These are phyloP conservation scores for Corythaeola cristata DNA, from an alignment of 2,113 vertebrate genomes.

Conservation along the genomic window DNA sequence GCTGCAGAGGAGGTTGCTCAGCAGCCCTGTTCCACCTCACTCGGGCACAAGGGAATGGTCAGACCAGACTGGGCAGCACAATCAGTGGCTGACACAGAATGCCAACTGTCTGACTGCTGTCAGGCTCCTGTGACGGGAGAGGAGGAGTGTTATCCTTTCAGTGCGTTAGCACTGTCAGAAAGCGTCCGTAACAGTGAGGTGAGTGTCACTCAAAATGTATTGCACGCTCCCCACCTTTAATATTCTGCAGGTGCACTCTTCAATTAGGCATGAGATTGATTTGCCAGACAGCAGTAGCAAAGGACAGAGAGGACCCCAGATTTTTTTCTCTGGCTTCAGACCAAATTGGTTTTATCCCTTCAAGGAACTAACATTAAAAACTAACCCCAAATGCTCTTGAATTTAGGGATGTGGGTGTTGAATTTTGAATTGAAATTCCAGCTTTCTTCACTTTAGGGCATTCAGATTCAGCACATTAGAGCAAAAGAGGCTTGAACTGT, in stretches of 20 bases:
- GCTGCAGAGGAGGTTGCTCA: neutral
- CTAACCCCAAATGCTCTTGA: neutral
- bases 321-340: neutral
- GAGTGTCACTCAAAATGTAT: neutral
- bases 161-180: neutral
- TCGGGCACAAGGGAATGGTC: neutral
- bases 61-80: neutral
- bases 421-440: constrained; percentile 26
- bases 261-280: neutral
- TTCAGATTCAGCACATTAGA: constrained; percentile 47
- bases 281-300: neutral
- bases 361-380: neutral
- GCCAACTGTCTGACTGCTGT: neutral
- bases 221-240: neutral
- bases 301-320: neutral
- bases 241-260: neutral
- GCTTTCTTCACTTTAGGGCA: constrained; percentile 25
- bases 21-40: neutral
- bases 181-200: neutral
- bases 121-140: neutral
- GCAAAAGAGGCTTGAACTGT: constrained; percentile 43
- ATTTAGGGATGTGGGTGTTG: constrained; percentile 21
- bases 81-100: neutral
- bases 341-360: neutral
- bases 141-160: neutral